Evolutionary conservation across 2,797 vertebrate species (phyloP).

Genomic region (Channallabes apus): DNA sequence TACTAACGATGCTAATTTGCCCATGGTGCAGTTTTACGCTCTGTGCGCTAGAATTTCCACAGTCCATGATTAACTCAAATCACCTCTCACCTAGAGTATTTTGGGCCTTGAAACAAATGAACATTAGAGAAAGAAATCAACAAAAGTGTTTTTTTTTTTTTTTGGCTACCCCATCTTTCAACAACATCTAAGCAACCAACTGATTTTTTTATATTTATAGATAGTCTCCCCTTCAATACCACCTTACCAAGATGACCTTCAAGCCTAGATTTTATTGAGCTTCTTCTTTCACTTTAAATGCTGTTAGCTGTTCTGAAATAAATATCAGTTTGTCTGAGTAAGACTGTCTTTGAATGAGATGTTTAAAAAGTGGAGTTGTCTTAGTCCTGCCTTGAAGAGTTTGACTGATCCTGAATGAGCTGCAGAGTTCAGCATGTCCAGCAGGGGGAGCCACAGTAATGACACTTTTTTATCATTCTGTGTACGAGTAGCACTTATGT

Average conservation of each 20-base stretch:
- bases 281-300: not conserved
- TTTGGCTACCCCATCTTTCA: not conserved
- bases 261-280: no score
- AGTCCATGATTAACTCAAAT: not conserved
- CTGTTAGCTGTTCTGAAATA: not conserved
- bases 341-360: not conserved
- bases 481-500: not conserved
- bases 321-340: conserved; percentile 4
- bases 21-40: not conserved
- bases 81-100: not conserved
- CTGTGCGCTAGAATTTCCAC: not conserved
- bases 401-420: conserved; percentile 4
- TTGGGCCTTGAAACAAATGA: not conserved
- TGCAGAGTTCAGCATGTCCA: conserved; percentile 40
- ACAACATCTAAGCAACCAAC: not conserved
- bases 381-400: not conserved
- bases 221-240: not conserved
- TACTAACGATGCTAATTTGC: not conserved
- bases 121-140: not conserved
- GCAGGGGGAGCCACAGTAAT: conserved; percentile 52
- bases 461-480: not conserved
- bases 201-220: no score
- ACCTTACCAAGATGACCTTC: no score
- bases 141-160: not conserved
- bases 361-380: not conserved